A percentile compares a stretch with the other conserved stretches of the same genome.
Evolutionary conservation across 2,888 invertebrate species (phyloP).

Genomic region (Margaritifera margaritifera): DNA sequence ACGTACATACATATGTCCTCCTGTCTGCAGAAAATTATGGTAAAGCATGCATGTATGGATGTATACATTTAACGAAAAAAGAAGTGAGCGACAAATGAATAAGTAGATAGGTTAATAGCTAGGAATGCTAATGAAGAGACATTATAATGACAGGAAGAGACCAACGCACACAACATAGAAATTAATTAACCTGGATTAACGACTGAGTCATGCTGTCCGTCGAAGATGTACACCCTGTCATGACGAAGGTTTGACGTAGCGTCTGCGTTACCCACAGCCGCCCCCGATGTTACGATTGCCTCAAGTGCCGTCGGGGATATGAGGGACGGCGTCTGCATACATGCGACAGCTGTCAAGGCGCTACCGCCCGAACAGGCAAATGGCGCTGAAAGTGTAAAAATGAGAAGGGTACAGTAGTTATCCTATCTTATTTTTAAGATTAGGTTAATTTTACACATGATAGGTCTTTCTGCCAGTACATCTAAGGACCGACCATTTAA

Average conservation of each 20-base stretch:
- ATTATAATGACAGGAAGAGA: background rate
- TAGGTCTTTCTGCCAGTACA: no score
- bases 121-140: no score
- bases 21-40: no score
- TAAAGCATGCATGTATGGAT: no score
- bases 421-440: no score
- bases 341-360: conserved; percentile 26
- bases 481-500: no score
- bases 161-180: background rate
- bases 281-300: conserved; percentile 33
- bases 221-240: conserved; percentile 67
- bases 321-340: conserved; percentile 43
- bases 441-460: no score
- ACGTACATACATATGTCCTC: no score
- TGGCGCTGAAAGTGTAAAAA: conserved; percentile 27
- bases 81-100: no score
- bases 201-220: conserved; percentile 63
- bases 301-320: conserved; percentile 30
- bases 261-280: conserved; percentile 59
- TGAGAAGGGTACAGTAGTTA: no score
- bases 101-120: no score
- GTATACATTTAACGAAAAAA: no score
- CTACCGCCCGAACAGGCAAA: conserved; percentile 47
- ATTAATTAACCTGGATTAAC: conserved; percentile 64
- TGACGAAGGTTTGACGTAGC: conserved; percentile 54